Conservation (phyloP, 92 coral and sea anemone genomes). For the Chrysogorgia sp. region DNA sequence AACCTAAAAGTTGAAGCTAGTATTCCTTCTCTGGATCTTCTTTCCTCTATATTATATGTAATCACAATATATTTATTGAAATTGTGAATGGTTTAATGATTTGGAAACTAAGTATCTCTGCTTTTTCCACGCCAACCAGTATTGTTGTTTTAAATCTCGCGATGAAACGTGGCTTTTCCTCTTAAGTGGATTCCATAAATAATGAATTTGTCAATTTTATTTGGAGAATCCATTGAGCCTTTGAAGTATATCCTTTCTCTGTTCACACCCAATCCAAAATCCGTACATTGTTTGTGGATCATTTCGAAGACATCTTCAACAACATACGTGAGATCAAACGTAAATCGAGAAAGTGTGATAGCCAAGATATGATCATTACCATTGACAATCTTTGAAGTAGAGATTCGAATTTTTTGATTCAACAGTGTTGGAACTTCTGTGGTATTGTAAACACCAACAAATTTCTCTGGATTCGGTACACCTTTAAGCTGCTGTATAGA, state of each 20-base stretch:
- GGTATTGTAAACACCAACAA: slow-evolving; percentile 55
- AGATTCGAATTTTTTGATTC: not conserved
- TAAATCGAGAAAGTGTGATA: slow-evolving; percentile 6
- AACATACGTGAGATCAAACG: slow-evolving; percentile 60
- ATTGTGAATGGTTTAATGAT: not conserved
- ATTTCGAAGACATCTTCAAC: slow-evolving; percentile 67
- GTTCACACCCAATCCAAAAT: slow-evolving; percentile 64
- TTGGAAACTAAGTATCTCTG: not conserved
- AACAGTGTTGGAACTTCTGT: slow-evolving; percentile 50
- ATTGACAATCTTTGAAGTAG: slow-evolving; percentile 9
- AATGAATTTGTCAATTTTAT: slow-evolving; percentile 57
- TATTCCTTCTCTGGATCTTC: no score
- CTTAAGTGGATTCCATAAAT: slow-evolving; percentile 66
- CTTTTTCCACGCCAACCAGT: not conserved
- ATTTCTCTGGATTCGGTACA: slow-evolving; percentile 51
- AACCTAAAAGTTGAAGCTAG: no score
- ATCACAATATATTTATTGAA: not conserved
- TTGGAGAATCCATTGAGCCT: slow-evolving; percentile 28
- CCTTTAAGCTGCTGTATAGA: not conserved
- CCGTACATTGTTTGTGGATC: slow-evolving; percentile 51
- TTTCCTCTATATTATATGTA: no score
- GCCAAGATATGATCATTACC: slow-evolving; percentile 14
- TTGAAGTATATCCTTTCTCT: slow-evolving; percentile 72
- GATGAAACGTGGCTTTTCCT: slow-evolving; percentile 67
- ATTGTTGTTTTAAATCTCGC: slow-evolving; percentile 21